Percentiles rank a stretch among this genome's conserved stretches.
Conservation (phyloP, 2,113 vertebrate species). For the Pedionomus torquatus region DNA sequence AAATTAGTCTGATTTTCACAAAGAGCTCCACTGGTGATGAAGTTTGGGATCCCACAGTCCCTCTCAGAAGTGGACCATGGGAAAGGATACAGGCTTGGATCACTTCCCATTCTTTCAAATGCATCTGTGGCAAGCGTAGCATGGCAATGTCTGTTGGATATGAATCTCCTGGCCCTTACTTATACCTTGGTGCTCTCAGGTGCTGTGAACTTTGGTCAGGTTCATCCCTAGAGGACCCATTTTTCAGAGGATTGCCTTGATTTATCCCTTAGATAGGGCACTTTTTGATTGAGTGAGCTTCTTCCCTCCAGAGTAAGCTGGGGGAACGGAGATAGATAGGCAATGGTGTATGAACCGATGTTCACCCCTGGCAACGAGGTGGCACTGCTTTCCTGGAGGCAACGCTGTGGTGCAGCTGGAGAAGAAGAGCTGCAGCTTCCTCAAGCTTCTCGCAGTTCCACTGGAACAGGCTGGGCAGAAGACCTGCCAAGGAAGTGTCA, state of each 20-base stretch:
- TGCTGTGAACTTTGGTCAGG: not conserved
- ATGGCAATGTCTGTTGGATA: not conserved
- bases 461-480: not conserved
- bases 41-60: not conserved
- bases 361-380: not conserved
- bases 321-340: not conserved
- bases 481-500: conserved; percentile 14
- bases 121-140: accelerated
- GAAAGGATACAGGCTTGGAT: not conserved
- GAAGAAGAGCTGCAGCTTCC: not conserved
- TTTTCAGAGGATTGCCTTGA: not conserved
- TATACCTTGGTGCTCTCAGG: accelerated
- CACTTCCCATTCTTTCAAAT: not conserved
- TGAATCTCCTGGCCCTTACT: accelerated
- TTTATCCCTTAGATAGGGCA: not conserved
- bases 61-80: not conserved
- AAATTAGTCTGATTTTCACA: not conserved
- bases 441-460: not conserved
- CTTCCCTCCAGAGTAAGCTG: not conserved
- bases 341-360: accelerated
- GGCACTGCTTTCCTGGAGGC: not conserved
- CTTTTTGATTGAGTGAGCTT: not conserved
- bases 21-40: not conserved
- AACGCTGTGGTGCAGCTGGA: not conserved
- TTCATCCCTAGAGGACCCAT: not conserved